A percentile compares a stretch with the other conserved stretches of the same genome.
phyloP scores from a whole-genome alignment of 2,888 invertebrate genomes.

The Protodeltote pygarga region DNA sequence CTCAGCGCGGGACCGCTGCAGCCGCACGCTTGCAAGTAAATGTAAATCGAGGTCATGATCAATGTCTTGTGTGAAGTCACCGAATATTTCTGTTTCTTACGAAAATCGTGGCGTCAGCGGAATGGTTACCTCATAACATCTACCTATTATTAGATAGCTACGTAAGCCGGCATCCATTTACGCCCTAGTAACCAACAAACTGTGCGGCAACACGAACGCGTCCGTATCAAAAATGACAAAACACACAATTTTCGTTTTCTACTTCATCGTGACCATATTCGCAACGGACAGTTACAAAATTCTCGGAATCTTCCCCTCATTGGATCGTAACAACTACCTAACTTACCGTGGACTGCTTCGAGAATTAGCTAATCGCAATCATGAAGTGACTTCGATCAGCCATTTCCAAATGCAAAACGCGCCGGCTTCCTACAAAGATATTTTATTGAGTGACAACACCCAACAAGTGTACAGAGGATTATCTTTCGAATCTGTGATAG shows the following conservation, averaged over 20 bases:
- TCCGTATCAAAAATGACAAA: conserved; percentile 68
- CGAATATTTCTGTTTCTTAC: conserved; percentile 80
- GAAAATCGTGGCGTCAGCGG: conserved; percentile 74
- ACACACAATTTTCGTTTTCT: conserved; percentile 60
- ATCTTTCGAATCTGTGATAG: conserved; percentile 81
- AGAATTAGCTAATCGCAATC: conserved; percentile 81
- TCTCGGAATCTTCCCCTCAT: conserved; percentile 84
- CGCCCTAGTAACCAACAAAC: conserved; percentile 78
- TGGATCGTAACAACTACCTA: conserved; percentile 82
- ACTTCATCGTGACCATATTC: conserved; percentile 66
- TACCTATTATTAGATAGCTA: conserved; percentile 83
- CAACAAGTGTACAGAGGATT: conserved; percentile 75
- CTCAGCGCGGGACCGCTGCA: conserved; percentile 50
- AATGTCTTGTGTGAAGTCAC: conserved; percentile 68
- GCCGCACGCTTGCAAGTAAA: conserved; percentile 53
- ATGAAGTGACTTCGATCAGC: conserved; percentile 85
- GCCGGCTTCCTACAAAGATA: conserved; percentile 84
- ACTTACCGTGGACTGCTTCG: conserved; percentile 82
- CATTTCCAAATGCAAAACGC: conserved; percentile 80
- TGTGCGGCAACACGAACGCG: conserved; percentile 72
- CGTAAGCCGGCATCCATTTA: conserved; percentile 70
- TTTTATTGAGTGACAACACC: conserved; percentile 72
- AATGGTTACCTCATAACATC: conserved; percentile 81
- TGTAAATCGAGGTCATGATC: conserved; percentile 76
- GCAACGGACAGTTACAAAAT: conserved; percentile 77